Evolutionary conservation across 2,888 invertebrate genomes (phyloP).

Genomic region (Scaptomyza reducta): DNA sequence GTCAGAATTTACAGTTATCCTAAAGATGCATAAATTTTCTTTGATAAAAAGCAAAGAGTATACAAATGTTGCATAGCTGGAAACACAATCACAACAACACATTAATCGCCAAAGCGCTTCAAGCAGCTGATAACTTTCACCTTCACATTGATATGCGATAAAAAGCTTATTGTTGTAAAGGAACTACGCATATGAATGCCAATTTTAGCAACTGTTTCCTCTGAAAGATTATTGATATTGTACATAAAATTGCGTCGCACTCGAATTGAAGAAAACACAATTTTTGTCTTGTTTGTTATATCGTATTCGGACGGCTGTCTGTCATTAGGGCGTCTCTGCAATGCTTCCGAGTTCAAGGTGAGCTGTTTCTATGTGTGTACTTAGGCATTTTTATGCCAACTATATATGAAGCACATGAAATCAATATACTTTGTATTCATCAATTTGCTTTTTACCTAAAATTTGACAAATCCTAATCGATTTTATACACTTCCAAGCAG

Average conservation of each 20-base stretch:
- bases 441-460: conserved; percentile 48
- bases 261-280: conserved; percentile 5
- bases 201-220: conserved; percentile 2
- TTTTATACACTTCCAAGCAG: conserved; percentile 34
- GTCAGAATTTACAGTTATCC: neutral
- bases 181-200: conserved; percentile 20
- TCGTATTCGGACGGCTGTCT: conserved; percentile 17
- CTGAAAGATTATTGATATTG: conserved; percentile 9
- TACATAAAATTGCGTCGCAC: neutral
- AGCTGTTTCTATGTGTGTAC: conserved; percentile 15
- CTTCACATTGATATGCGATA: conserved; percentile 67
- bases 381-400: neutral
- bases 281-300: conserved; percentile 29
- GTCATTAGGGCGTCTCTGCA: conserved; percentile 13
- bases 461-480: conserved; percentile 42
- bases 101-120: conserved; percentile 21
- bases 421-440: conserved; percentile 51
- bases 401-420: conserved; percentile 14
- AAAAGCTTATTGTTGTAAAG: conserved; percentile 22
- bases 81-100: conserved; percentile 19
- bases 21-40: neutral
- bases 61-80: conserved; percentile 2
- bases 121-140: conserved; percentile 74
- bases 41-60: conserved; percentile 20
- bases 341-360: conserved; percentile 47